Conservation (phyloP, 1,140 invertebrate genomes). For the Aphelenchoides fujianensis region DNA sequence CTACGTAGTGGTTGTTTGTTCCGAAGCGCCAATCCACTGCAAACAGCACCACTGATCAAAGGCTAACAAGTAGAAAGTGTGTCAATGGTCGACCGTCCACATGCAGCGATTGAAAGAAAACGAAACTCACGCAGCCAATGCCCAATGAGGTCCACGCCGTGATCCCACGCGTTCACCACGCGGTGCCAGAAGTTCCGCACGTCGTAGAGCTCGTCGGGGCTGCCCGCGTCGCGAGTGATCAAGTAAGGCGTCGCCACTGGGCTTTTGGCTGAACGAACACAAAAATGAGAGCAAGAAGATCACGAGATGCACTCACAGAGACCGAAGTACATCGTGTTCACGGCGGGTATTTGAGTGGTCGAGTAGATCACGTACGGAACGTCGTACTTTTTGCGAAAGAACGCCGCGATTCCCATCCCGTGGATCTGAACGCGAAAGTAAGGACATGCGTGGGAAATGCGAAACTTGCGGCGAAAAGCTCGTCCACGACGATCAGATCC, state of each 20-base stretch:
- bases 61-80: not conserved
- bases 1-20: not conserved
- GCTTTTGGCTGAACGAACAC: conserved; percentile 2
- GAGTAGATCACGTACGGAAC: conserved; percentile 11
- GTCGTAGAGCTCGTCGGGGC: not conserved
- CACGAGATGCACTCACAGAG: not conserved
- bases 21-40: conserved; percentile 3
- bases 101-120: not conserved
- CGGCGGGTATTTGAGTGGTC: conserved; percentile 4
- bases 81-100: not conserved
- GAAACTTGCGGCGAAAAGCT: not conserved
- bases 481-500: conserved; percentile 6
- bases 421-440: too few species aligned
- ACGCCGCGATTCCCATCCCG: conserved; percentile 1
- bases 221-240: not conserved
- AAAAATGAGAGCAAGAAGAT: not conserved
- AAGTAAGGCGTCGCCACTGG: not conserved
- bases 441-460: too few species aligned
- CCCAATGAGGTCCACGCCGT: not conserved
- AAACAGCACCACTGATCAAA: too few species aligned
- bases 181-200: not conserved
- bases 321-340: not conserved
- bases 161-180: not conserved
- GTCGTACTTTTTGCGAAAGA: not conserved
- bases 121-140: not conserved